Evolutionary conservation across 2,113 vertebrate genomes (phyloP), one percentile per base, ranked within the genome.

Genomic region (Ciconia stormi): DNA sequence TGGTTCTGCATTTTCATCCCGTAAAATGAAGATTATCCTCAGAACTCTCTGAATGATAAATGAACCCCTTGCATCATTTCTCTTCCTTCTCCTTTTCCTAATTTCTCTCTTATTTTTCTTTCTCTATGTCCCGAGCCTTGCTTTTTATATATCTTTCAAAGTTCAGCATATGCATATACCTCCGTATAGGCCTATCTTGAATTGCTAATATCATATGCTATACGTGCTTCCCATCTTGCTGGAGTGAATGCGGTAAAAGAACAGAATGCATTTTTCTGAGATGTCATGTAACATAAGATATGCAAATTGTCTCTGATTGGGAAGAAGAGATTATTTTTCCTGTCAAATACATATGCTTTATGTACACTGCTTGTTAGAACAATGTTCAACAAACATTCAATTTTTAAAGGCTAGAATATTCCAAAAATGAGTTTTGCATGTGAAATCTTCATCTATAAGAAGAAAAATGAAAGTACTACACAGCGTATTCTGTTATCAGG

Each of bases 261-360:
- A 85, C 87, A 92, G 88, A 89, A 96, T 38, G 66, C 16, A 30
- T 80, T 94, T 91, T 76, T 40, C 82, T 86, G 66, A 83, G 85
- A 81, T 94, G 93, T 72, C 95, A 67, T 92, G 80, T 79, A 96
- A 88, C 85, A 92, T 84, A 88, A 95, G 86, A 92, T 88, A 92
- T 82, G 86, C 94, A 97, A 95, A 97, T 96, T 89, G 52, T 76
- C 88, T 93, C 50, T 90, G 95, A 95, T 93, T 86, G 77, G 93
- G 71, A 92, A 94, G 87, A 77, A n/a, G 80, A 96, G 80, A 84
- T 93, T 95, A 95, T 95, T 95, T 97, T 83, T 53, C 88, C 79
- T 91, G 85, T 95, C 96, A 96, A 93, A 94, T 61, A 18, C 95
- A 95, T 96, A 95, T 93, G 95, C 59, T 97, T 95, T 96, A 67